These are phyloP conservation scores for Leptogaster cylindrica DNA, from an alignment of 2,888 invertebrate genomes.

Conservation along the genomic window DNA sequence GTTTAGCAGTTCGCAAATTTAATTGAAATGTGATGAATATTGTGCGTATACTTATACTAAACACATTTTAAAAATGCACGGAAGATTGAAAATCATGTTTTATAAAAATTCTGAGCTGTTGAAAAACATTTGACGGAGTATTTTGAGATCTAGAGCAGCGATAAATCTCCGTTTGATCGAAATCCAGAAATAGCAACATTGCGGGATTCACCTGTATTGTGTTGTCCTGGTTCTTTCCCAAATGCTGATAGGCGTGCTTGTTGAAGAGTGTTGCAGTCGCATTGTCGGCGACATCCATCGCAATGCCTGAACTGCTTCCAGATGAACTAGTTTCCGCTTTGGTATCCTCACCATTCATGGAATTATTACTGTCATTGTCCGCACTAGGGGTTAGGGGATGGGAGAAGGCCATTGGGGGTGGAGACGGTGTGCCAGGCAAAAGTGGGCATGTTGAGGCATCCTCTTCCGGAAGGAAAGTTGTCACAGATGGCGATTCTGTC, in stretches of 20 bases:
- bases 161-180: constrained; percentile 20
- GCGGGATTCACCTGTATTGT: constrained; percentile 52
- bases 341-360: constrained; percentile 53
- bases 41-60: too few relatives aligned
- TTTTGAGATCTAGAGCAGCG: neutral
- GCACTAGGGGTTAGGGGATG: constrained; percentile 68
- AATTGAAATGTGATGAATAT: too few relatives aligned
- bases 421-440: constrained; percentile 67
- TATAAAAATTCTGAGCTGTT: too few relatives aligned
- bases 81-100: too few relatives aligned
- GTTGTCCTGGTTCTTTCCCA: constrained; percentile 55
- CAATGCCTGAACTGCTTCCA: constrained; percentile 58
- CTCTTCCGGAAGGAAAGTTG: constrained; percentile 65
- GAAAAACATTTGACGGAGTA: neutral
- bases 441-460: constrained; percentile 72
- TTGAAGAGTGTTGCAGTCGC: constrained; percentile 54
- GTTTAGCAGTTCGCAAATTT: too few relatives aligned
- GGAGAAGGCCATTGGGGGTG: constrained; percentile 66
- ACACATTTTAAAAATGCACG: too few relatives aligned
- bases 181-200: constrained; percentile 10
- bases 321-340: constrained; percentile 58
- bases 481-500: constrained; percentile 58
- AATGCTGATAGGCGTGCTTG: constrained; percentile 58
- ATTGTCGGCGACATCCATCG: constrained; percentile 56
- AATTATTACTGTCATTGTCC: constrained; percentile 62